Evolutionary conservation across 2,113 vertebrate species (phyloP).

Genomic region (Albula glossodonta): DNA sequence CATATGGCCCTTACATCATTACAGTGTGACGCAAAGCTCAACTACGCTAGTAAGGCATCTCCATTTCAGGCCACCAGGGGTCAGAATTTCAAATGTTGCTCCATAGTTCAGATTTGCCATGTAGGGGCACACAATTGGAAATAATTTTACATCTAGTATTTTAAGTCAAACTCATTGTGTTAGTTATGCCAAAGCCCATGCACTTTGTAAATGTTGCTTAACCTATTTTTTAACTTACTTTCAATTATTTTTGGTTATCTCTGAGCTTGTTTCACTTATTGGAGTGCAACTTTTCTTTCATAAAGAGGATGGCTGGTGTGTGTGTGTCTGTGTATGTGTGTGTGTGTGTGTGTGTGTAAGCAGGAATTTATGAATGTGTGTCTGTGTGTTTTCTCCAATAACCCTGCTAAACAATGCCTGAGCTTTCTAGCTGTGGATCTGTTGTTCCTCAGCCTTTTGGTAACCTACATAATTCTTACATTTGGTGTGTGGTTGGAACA

Average conservation of each 20-base stretch:
- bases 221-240: too few relatives aligned
- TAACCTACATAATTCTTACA: slow-evolving; percentile 46
- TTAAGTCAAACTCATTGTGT: neutral
- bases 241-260: neutral
- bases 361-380: too few relatives aligned
- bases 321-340: neutral
- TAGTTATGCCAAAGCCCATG: neutral
- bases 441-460: slow-evolving; percentile 18
- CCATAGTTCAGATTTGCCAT: neutral
- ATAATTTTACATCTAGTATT: neutral
- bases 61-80: slow-evolving; percentile 59
- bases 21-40: neutral
- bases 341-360: slow-evolving; percentile 23
- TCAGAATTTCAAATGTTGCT: slow-evolving; percentile 46
- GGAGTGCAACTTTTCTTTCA: neutral
- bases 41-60: neutral
- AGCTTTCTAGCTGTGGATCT: neutral
- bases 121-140: neutral
- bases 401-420: neutral
- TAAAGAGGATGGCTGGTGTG: neutral
- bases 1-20: neutral
- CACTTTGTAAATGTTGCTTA: neutral
- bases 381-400: neutral
- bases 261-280: neutral
- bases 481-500: slow-evolving; percentile 46